Evolutionary conservation across 2,113 vertebrate species (phyloP).

Genomic region (Oenanthe oenanthe): DNA sequence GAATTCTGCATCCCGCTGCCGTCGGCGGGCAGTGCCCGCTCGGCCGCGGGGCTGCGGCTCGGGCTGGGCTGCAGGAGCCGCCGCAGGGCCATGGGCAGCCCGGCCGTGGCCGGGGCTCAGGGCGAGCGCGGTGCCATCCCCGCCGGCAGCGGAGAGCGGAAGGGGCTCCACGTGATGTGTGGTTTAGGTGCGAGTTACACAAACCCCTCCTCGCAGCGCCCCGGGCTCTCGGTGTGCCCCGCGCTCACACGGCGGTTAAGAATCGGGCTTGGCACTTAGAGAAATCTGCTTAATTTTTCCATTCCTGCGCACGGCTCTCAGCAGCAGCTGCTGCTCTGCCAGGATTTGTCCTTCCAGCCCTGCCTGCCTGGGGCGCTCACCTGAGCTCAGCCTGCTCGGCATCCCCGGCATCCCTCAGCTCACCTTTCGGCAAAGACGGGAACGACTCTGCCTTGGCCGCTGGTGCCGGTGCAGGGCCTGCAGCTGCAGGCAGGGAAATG

Average conservation of each 20-base stretch:
- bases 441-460: accelerated
- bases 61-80: constrained; percentile 66
- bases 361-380: neutral
- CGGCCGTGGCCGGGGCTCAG: neutral
- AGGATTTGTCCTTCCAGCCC: neutral
- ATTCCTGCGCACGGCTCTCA: neutral
- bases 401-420: neutral
- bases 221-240: neutral
- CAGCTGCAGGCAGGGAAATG: neutral
- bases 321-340: constrained; percentile 22
- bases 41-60: constrained; percentile 39
- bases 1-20: no score
- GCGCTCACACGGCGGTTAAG: constrained; percentile 5
- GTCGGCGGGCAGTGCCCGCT: constrained; percentile 15
- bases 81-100: constrained; percentile 77
- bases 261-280: constrained; percentile 15
- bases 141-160: constrained; percentile 55
- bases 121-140: neutral
- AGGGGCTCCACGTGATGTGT: constrained; percentile 82
- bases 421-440: neutral
- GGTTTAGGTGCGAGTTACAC: constrained; percentile 74
- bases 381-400: neutral
- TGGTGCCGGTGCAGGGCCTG: accelerated
- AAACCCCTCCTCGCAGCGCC: constrained; percentile 67
- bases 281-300: constrained; percentile 44